phyloP scores from a whole-genome alignment of 1,140 invertebrate genomes.

The Centruroides sculpturatus region DNA sequence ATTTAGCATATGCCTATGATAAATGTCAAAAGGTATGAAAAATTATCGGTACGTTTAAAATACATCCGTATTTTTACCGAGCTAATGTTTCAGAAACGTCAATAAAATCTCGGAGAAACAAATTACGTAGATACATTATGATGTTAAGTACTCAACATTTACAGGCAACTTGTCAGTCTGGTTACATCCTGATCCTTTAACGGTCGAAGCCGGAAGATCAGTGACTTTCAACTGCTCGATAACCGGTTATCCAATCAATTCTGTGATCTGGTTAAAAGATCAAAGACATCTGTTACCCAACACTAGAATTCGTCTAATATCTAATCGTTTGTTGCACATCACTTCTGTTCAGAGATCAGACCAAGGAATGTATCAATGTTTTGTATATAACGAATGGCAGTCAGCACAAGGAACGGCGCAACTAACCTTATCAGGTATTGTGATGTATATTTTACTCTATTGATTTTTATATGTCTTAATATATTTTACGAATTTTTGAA shows the following conservation, averaged over 20 bases:
- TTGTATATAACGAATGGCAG: constrained; percentile 25
- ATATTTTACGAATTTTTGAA: too few relatives aligned
- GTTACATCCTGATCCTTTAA: constrained; percentile 25
- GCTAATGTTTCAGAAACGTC: too few relatives aligned
- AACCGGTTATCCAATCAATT: constrained; percentile 26
- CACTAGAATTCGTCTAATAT: constrained; percentile 7
- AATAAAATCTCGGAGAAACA: too few relatives aligned
- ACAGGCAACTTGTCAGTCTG: constrained; percentile 25
- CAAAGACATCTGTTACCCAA: constrained; percentile 5
- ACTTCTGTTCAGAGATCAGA: constrained; percentile 25
- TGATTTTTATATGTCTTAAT: too few relatives aligned
- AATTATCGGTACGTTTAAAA: too few relatives aligned
- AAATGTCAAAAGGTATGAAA: too few relatives aligned
- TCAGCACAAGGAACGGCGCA: constrained; percentile 28
- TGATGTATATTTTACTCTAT: too few relatives aligned
- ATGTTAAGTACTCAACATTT: neutral
- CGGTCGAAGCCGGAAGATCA: constrained; percentile 22
- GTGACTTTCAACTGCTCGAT: constrained; percentile 19
- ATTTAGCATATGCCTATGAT: too few relatives aligned
- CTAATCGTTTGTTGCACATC: constrained; percentile 21
- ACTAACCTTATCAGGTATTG: constrained; percentile 28
- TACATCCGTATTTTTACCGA: too few relatives aligned
- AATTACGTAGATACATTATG: too few relatives aligned
- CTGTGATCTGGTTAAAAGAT: constrained; percentile 29
- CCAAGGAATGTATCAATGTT: constrained; percentile 35